Percentiles rank a stretch among this genome's conserved stretches.
phyloP scores from a whole-genome alignment of 2,888 invertebrate species.

The Mesorhabditis belari region DNA sequence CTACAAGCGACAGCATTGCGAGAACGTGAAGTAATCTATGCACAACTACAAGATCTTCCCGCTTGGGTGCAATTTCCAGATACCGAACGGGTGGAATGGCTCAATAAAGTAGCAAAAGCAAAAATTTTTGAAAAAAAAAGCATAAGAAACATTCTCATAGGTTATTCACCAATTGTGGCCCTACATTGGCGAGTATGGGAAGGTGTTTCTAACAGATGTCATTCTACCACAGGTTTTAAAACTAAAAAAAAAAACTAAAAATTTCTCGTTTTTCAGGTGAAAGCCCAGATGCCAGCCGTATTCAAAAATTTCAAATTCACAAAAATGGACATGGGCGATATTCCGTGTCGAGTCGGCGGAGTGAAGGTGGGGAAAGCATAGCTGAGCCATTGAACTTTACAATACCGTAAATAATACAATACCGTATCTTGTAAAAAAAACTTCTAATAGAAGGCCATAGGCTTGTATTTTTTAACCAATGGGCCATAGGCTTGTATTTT shows the following conservation, averaged over 20 bases:
- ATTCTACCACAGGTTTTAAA: constrained; percentile 78
- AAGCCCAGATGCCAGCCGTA: constrained; percentile 72
- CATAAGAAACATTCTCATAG: constrained; percentile 6
- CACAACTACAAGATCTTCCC: constrained; percentile 50
- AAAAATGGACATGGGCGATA: constrained; percentile 79
- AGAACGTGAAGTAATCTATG: constrained; percentile 50
- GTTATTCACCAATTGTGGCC: constrained; percentile 69
- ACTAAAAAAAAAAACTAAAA: neutral
- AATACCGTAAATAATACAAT: no score
- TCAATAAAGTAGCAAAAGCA: constrained; percentile 44
- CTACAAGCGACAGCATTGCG: constrained; percentile 26
- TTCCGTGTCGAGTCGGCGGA: constrained; percentile 57
- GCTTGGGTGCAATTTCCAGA: constrained; percentile 54
- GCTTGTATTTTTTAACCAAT: neutral
- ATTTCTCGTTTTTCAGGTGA: constrained; percentile 6
- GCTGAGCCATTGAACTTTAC: neutral
- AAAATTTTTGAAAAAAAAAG: neutral
- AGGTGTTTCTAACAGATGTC: constrained; percentile 72
- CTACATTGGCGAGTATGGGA: constrained; percentile 82
- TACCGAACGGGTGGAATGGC: constrained; percentile 53
- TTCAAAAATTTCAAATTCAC: constrained; percentile 86
- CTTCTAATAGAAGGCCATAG: no score
- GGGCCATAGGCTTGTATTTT: neutral
- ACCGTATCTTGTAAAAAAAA: no score
- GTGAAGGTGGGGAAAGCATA: constrained; percentile 62